phyloP scores from a whole-genome alignment of 2,888 invertebrate species.

The Torymus aiolomorphi region DNA sequence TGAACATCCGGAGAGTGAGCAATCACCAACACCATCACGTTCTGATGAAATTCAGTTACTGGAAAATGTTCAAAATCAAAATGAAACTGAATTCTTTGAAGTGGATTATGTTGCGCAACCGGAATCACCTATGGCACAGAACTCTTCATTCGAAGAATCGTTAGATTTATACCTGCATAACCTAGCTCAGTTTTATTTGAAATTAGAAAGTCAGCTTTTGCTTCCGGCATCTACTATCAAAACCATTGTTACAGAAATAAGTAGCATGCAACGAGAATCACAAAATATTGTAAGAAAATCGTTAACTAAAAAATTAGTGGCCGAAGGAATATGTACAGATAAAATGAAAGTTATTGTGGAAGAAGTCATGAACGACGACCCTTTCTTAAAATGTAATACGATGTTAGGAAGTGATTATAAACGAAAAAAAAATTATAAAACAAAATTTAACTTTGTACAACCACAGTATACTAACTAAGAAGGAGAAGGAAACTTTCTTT shows the following conservation, averaged over 20 bases:
- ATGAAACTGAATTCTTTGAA: no score
- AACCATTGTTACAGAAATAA: slow-evolving; percentile 54
- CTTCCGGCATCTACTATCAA: slow-evolving; percentile 58
- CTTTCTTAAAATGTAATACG: not conserved
- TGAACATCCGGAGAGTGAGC: no score
- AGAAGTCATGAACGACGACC: slow-evolving; percentile 35
- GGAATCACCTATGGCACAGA: no score
- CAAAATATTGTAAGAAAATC: slow-evolving; percentile 28
- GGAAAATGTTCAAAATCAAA: not conserved
- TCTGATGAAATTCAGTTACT: not conserved
- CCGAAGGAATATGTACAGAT: slow-evolving; percentile 31
- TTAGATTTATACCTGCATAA: slow-evolving; percentile 34
- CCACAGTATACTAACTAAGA: not conserved
- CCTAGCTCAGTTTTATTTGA: slow-evolving; percentile 56
- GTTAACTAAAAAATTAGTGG: slow-evolving; percentile 34
- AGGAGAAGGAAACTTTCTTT: slow-evolving; percentile 36
- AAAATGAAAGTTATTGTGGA: slow-evolving; percentile 45
- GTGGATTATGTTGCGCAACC: no score
- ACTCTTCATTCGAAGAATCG: no score
- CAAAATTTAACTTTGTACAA: slow-evolving; percentile 33
- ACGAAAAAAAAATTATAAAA: slow-evolving; percentile 36
- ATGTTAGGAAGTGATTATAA: slow-evolving; percentile 5
- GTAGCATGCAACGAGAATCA: slow-evolving; percentile 2
- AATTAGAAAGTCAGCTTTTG: slow-evolving; percentile 58
- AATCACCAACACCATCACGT: not conserved